Evolutionary conservation across 2,888 invertebrate species (phyloP).

Genomic region (Thelaira solivaga): DNA sequence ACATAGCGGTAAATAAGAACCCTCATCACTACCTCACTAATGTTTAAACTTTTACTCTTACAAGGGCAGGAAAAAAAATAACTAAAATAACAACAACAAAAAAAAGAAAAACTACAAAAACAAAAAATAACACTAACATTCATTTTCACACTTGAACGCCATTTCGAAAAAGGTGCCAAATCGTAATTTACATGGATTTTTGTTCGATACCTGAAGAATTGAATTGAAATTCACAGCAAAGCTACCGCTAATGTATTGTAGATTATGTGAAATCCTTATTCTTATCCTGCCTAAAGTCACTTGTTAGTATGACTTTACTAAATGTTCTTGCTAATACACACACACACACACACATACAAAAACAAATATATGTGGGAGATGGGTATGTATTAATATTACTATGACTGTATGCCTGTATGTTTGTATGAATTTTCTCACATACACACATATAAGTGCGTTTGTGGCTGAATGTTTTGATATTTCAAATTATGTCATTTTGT

Average conservation of each 20-base stretch:
- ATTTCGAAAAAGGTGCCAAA: slow-evolving; percentile 72
- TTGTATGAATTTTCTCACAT: slow-evolving; percentile 40
- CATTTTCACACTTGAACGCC: slow-evolving; percentile 53
- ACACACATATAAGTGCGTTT: slow-evolving; percentile 56
- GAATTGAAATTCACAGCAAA: slow-evolving; percentile 77
- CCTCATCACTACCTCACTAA: slow-evolving; percentile 33
- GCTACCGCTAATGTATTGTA: slow-evolving; percentile 78
- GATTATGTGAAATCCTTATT: slow-evolving; percentile 76
- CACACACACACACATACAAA: not conserved
- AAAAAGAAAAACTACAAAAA: not conserved
- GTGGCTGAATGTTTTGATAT: slow-evolving; percentile 38
- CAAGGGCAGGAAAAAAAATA: not conserved
- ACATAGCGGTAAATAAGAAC: slow-evolving; percentile 13
- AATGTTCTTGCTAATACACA: slow-evolving; percentile 27
- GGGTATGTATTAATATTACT: not conserved
- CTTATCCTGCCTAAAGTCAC: slow-evolving; percentile 68
- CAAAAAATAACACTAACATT: slow-evolving; percentile 37
- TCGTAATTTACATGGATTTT: slow-evolving; percentile 77
- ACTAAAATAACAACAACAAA: too few species aligned
- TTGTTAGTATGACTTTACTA: slow-evolving; percentile 62
- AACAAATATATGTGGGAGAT: not conserved
- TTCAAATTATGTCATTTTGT: slow-evolving; percentile 46
- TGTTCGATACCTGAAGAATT: slow-evolving; percentile 77
- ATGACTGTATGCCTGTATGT: not conserved
- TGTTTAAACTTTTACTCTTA: slow-evolving; percentile 52